phyloP scores from a whole-genome alignment of 2,113 vertebrate genomes.

The Turnix velox region DNA sequence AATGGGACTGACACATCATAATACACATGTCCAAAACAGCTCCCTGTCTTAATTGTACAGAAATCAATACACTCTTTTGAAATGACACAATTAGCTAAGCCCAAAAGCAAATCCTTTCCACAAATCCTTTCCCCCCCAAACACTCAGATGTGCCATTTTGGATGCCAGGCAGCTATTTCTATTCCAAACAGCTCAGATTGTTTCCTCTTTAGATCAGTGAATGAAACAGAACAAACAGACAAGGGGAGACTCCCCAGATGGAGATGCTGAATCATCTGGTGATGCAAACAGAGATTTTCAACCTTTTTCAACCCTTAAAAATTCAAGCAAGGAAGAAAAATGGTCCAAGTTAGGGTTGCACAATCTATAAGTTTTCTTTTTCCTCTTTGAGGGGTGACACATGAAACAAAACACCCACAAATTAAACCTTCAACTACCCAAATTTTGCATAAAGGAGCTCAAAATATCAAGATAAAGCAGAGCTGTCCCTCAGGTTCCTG shows the following conservation, averaged over 20 bases:
- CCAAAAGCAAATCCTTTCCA: neutral
- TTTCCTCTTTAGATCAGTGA: conserved; percentile 17
- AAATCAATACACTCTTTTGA: neutral
- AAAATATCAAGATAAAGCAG: neutral
- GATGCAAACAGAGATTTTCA: neutral
- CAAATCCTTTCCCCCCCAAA: conserved; percentile 10
- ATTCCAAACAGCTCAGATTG: neutral
- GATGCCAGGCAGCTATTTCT: neutral
- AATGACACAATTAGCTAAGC: neutral
- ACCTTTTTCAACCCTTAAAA: neutral
- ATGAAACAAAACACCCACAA: neutral
- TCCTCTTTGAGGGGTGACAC: neutral
- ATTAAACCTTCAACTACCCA: neutral
- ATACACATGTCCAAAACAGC: neutral
- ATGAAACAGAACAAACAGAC: neutral
- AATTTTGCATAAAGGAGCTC: neutral
- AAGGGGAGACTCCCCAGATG: neutral
- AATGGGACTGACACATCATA: neutral
- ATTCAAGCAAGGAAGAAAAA: neutral
- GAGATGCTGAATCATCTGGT: neutral
- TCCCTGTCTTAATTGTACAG: neutral
- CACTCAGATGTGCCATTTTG: neutral
- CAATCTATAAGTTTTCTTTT: neutral
- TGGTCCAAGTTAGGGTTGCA: neutral
- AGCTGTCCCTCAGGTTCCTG: neutral